Percentiles rank a stretch among this genome's conserved stretches.
Conservation (phyloP, 1,140 invertebrate species). For the Chironomus tepperi region DNA sequence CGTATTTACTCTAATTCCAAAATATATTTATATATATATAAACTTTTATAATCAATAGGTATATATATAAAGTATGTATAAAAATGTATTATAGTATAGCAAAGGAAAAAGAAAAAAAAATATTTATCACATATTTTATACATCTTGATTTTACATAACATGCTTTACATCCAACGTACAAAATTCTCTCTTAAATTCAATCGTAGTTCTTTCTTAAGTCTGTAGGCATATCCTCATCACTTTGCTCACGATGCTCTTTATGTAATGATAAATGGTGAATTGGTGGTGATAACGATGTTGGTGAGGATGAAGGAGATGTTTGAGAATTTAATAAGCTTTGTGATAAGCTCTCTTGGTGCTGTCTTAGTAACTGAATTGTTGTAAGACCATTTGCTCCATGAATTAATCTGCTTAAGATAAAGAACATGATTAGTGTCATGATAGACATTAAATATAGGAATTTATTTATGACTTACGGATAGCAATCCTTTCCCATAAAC, state of each 20-base stretch:
- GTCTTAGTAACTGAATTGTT: conserved; percentile 40
- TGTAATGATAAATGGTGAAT: not conserved
- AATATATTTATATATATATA: too few species aligned
- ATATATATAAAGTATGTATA: too few species aligned
- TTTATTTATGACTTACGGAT: conserved; percentile 35
- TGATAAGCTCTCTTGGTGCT: not conserved
- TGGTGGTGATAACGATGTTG: conserved; percentile 5
- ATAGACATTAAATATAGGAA: not conserved
- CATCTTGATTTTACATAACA: not conserved
- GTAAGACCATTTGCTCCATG: conserved; percentile 39
- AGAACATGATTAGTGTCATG: not conserved
- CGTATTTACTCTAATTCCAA: too few species aligned
- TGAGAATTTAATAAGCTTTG: not conserved
- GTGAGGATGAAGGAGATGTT: not conserved
- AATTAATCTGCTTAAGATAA: conserved; percentile 33
- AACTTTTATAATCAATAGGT: too few species aligned
- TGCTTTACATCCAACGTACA: not conserved
- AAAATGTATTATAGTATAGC: too few species aligned
- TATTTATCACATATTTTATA: too few species aligned
- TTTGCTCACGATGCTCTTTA: not conserved
- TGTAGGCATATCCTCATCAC: not conserved
- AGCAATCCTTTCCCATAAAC: conserved; percentile 32
- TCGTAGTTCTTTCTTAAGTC: conserved; percentile 1
- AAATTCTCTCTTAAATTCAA: not conserved
- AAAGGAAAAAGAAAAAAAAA: too few species aligned